These are phyloP conservation scores for Cryptomyrus ogoouensis DNA, from an alignment of 2,113 vertebrate genomes.

Conservation along the genomic window DNA sequence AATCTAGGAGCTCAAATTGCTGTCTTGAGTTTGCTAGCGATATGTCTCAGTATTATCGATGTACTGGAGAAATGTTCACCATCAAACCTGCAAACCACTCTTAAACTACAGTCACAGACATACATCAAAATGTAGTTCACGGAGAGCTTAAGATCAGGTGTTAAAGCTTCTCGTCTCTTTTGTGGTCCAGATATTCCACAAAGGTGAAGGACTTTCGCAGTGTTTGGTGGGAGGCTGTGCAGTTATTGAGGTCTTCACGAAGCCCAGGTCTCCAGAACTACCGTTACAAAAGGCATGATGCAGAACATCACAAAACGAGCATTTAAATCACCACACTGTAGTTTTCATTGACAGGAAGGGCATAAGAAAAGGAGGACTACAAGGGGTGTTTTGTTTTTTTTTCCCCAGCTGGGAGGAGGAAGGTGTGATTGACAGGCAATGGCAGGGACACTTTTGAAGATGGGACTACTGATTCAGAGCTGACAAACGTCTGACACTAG, in stretches of 20 bases:
- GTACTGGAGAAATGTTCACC: background rate
- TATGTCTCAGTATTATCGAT: background rate
- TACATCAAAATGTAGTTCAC: conserved; percentile 29
- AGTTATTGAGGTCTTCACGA: conserved; percentile 34
- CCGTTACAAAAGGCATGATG: conserved; percentile 32
- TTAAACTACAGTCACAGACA: conserved; percentile 38
- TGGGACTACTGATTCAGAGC: conserved; percentile 32
- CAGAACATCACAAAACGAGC: conserved; percentile 39
- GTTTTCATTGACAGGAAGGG: conserved; percentile 49
- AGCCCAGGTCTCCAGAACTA: conserved; percentile 50
- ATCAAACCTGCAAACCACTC: conserved; percentile 30
- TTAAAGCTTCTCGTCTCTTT: background rate
- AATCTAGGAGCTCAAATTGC: background rate
- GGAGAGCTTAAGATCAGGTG: background rate
- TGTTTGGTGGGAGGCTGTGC: background rate
- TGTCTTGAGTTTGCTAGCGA: background rate
- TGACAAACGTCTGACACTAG: conserved; percentile 32
- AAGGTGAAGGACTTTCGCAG: background rate
- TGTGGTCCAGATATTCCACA: conserved; percentile 11
- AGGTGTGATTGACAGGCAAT: conserved; percentile 31
- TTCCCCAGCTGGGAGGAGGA: conserved; percentile 30
- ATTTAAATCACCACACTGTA: conserved; percentile 49
- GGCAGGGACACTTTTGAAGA: conserved; percentile 2
- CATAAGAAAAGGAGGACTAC: conserved; percentile 31
- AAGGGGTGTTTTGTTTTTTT: conserved; percentile 40